Percentiles rank a stretch among this genome's conserved stretches.
Evolutionary conservation across 1,140 invertebrate species (phyloP).

Genomic region (Vollenhovia emeryi): DNA sequence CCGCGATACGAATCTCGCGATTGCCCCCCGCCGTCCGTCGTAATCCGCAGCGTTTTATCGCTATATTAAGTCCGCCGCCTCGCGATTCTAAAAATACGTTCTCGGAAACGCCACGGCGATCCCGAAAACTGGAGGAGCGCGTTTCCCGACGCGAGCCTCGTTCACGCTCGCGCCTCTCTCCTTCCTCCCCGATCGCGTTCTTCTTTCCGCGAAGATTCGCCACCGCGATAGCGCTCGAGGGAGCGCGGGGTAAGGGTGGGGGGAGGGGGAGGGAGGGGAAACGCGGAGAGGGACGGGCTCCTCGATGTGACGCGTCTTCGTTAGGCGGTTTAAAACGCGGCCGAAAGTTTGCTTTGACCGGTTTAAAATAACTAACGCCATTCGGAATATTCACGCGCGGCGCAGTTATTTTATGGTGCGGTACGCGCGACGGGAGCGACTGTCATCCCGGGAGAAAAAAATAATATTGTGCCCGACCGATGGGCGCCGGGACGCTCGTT

Average conservation of each 20-base stretch:
- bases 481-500: conserved; percentile 70
- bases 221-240: conserved; percentile 76
- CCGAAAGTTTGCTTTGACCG: conserved; percentile 81
- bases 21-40: background rate
- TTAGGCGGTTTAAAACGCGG: conserved; percentile 78
- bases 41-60: background rate
- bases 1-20: background rate
- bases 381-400: conserved; percentile 81
- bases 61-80: background rate
- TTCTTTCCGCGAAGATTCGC: conserved; percentile 78
- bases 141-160: background rate
- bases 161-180: background rate
- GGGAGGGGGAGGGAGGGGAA: too few relatives aligned
- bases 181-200: conserved; percentile 46
- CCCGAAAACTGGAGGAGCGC: background rate
- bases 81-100: background rate
- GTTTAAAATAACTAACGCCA: conserved; percentile 82
- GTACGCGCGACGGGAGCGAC: conserved; percentile 33
- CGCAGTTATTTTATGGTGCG: conserved; percentile 26
- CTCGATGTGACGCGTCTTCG: conserved; percentile 81
- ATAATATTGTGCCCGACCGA: conserved; percentile 58
- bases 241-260: background rate
- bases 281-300: conserved; percentile 42
- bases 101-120: background rate
- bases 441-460: conserved; percentile 53